These are phyloP conservation scores for Sycobia sp. DNA, from an alignment of 1,140 invertebrate species.

Conservation along the genomic window DNA sequence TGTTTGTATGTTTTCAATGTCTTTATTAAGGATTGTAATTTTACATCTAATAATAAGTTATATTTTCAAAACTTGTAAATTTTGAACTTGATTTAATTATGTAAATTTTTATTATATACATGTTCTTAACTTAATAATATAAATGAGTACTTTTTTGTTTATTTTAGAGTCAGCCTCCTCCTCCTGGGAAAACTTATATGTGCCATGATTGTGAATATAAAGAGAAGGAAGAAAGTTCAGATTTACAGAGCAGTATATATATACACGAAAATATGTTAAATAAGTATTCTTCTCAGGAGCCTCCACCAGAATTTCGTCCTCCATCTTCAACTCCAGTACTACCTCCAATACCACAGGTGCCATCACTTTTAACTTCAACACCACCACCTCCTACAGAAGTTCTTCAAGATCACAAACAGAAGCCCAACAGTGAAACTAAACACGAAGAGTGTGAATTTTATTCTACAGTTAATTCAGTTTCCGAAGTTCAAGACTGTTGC, in stretches of 20 bases:
- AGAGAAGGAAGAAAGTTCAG: conserved; percentile 22
- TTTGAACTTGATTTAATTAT: background rate
- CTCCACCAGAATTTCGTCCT: background rate
- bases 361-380: background rate
- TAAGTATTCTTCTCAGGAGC: background rate
- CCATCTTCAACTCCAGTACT: background rate
- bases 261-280: conserved; percentile 22
- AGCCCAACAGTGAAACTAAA: conserved; percentile 24
- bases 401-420: conserved; percentile 32
- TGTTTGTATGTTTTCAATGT: too few relatives aligned
- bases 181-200: conserved; percentile 34
- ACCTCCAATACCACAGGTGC: background rate
- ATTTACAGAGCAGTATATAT: conserved; percentile 22
- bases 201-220: conserved; percentile 36
- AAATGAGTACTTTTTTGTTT: background rate
- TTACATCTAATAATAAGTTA: too few relatives aligned
- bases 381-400: conserved; percentile 25
- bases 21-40: too few relatives aligned
- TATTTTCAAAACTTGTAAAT: too few relatives aligned
- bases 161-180: conserved; percentile 31
- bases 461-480: conserved; percentile 12
- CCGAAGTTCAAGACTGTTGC: conserved; percentile 28
- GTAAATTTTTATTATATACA: background rate
- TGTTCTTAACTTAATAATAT: background rate
- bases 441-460: conserved; percentile 13